Evolutionary conservation across 2,888 invertebrate genomes (phyloP), one percentile per base, ranked within the genome.

Genomic region (Sialis fuliginosa): DNA sequence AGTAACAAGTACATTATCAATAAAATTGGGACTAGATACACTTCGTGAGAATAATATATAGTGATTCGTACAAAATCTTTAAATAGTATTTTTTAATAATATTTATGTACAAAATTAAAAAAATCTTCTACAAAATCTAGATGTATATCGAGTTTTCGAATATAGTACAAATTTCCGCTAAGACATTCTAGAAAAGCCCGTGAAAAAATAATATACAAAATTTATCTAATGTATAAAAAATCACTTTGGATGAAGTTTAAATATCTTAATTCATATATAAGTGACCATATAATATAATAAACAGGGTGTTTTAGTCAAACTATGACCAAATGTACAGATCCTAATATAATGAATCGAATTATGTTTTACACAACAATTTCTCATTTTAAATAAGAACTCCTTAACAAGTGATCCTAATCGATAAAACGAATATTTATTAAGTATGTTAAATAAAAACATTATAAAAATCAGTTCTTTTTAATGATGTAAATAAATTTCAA

Each of bases 191-290:
- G 41, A 42, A 48, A 47, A 47, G 47, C 47, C 47, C 47, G 47
- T 47, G 47, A 47, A 47, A 47, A 47, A 47, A 47, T 47, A 47
- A 47, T 47, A 47, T 47, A 47, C 47, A 47, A 47, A 47, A 47
- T 47, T 47, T 47, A 47, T 42, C 47, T 47, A 47, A 47, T 47
- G 47, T 47, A 47, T 47, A 47, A 47, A 42, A 47, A 47, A 47
- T 47, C 47, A 47, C 47, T 42, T 47, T 33, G 34, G 47, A 42
- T 42, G 42, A 42, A 47, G 42, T 22, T 22, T 22, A 22, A 22
- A 22, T 22, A 22, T 22, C 22, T 22, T 22, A 22, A 22, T 22
- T 22, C 22, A 22, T 22, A 22, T 22, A 22, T 22, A 22, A 22
- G 22, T 22, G 22, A 22, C 22, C 22, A 22, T 22, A 22, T 22